A percentile compares a stretch with the other conserved stretches of the same genome.
Evolutionary conservation across 2,888 invertebrate genomes (phyloP).

Genomic region (Calameuta pallipes): DNA sequence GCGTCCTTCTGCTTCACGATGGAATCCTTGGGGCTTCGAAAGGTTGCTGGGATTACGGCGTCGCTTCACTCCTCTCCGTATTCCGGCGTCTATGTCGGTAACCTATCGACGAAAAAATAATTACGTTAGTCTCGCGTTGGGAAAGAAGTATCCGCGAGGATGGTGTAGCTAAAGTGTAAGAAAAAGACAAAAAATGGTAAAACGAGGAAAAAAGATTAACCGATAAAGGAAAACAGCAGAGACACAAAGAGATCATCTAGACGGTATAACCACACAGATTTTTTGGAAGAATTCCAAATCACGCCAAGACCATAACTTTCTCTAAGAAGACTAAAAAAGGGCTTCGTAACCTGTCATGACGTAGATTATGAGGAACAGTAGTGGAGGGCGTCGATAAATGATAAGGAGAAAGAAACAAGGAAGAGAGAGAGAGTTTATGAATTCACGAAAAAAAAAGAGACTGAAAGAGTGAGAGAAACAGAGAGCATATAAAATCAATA

Average conservation of each 20-base stretch:
- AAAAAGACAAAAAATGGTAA: neutral
- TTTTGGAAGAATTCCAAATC: conserved; percentile 6
- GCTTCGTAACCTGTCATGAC: neutral
- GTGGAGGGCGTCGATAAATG: neutral
- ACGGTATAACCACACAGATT: neutral
- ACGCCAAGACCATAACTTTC: neutral
- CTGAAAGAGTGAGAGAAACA: no score
- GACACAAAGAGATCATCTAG: neutral
- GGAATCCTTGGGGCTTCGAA: neutral
- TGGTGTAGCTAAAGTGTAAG: neutral
- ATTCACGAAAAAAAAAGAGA: no score
- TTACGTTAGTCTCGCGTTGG: neutral
- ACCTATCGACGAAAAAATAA: neutral
- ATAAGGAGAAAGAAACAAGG: neutral
- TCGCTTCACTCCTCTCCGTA: neutral
- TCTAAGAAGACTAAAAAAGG: neutral
- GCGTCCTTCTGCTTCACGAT: conserved; percentile 17
- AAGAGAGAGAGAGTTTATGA: neutral
- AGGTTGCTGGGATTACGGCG: neutral
- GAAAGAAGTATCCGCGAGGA: neutral
- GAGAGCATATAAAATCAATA: neutral
- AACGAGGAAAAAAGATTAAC: neutral
- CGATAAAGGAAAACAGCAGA: neutral
- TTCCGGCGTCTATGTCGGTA: neutral
- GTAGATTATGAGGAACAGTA: neutral